Base-by-base conservation (phyloP, 2,888 invertebrate species). In the Galeopsomyia nigrocyanea region DNA sequence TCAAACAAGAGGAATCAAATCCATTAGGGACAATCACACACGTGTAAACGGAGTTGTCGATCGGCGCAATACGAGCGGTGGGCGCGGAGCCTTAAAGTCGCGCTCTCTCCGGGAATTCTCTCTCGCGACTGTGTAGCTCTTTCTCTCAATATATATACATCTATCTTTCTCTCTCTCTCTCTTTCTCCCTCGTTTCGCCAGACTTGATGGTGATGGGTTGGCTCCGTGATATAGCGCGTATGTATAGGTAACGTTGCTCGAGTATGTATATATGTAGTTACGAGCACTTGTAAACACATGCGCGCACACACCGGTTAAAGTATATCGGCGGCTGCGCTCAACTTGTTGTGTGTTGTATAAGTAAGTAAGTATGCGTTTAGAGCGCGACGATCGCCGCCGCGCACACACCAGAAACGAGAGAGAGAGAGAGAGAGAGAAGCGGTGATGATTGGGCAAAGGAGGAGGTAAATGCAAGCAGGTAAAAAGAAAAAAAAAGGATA, bases 251-350 rank as follows among this genome's bases (percentile, higher is more conserved):
- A n/a, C n/a, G n/a, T n/a, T 39, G 39, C 5, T 3, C 0, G 85
- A 88, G 53, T 83, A 10, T 39, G 39, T 39, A 7, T 39, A 39
- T 39, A 13, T 39, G 7, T 39, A 7, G 81, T 78, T 86, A 87
- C 75, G 31, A 84, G 86, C 9, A 14, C 65, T 56, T 56, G 55
- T 55, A 65, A 65, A 65, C 65, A 65, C 65, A 47, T 60, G 47
- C 51, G 46, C 26, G 47, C 39, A 39, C 39, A 39, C 39, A 39
- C 10, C 39, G 39, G 10, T 39, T n/a, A n/a, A 39, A 39, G 39
- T 39, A 39, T 39, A 39, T 13, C 63, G 14, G 39, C 56, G 39
- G 47, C 53, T 39, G 39, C 39, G 39, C 39, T 13, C 31, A n/a
- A 7, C 39, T 39, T 39, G 39, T 39, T 39, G 39, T 39, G 10